phyloP scores from a whole-genome alignment of 2,888 invertebrate genomes.

The Actias luna region DNA sequence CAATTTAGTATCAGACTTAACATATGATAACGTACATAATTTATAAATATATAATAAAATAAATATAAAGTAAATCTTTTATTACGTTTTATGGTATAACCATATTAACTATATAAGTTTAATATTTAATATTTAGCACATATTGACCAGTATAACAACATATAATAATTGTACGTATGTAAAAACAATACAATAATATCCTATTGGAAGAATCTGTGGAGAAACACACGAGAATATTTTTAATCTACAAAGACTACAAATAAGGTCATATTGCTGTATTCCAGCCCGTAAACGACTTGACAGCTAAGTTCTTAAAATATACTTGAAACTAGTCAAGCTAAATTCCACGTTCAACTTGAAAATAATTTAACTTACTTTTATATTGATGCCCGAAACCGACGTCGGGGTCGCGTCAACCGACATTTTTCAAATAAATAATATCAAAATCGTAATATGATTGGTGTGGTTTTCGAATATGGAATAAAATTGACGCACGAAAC shows the following conservation, averaged over 20 bases:
- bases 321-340: neutral
- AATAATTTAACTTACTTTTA: slow-evolving; percentile 64
- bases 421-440: slow-evolving; percentile 45
- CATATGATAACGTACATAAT: no score
- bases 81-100: no score
- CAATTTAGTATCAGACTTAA: no score
- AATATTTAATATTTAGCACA: no score
- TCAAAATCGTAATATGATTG: slow-evolving; percentile 24
- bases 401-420: slow-evolving; percentile 53
- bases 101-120: no score
- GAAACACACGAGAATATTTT: neutral
- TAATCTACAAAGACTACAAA: neutral
- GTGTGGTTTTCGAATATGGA: slow-evolving; percentile 28
- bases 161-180: no score
- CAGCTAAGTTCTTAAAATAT: slow-evolving; percentile 25
- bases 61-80: no score
- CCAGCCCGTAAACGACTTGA: slow-evolving; percentile 22
- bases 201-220: neutral
- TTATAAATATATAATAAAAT: no score
- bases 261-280: slow-evolving; percentile 10
- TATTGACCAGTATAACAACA: no score
- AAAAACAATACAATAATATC: no score
- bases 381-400: slow-evolving; percentile 69
- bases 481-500: slow-evolving; percentile 38
- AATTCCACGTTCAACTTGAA: slow-evolving; percentile 18